Base-by-base conservation (phyloP, 2,113 vertebrate species). In the Leptosomus discolor region DNA sequence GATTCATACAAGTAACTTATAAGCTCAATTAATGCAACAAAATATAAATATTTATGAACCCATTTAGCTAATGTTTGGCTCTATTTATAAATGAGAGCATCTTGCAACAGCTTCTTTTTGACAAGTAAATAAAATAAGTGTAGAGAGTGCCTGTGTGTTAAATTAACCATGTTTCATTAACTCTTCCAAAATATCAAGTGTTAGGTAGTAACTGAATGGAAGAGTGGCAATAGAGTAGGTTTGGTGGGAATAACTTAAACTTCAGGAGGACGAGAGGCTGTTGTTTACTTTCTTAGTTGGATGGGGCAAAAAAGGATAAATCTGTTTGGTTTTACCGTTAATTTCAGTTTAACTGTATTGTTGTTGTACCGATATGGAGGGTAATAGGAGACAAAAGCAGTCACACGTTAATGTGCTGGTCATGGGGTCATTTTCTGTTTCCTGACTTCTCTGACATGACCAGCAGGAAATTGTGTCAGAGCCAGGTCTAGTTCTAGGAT, bases 41-140 rank as follows among this genome's bases (percentile, higher is more conserved):
- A 94, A 89, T 79, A 94, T 79, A 96, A 97, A 96, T 96, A 95
- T 97, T 97, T 97, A 94, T 97, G 76, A 82, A 94, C 11, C 20
- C n/a, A 65, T 85, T 95, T 96, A 95, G 77, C 15, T 95, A 69
- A 91, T 83, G 70, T 90, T 97, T 79, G 36, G 23, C 43, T 94
- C 63, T 94, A 85, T 96, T 96, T 90, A 90, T 97, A 95, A 96
- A 93, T 53, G 90, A 67, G 61, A 94, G 36, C 79, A 94, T 95
- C 82, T 87, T 93, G 76, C 39, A 94, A 65, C 86, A 89, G 75
- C 87, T 96, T 71, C 73, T 93, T 88, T 89, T 90, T 93, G 88
- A 83, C 50, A 90, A 95, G 51, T 90, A 80, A 91, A 75, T 94
- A 85, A 95, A 95, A 58, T 51, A 90, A 78, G 37, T 84, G 21